phyloP scores from a whole-genome alignment of 2,797 vertebrate species.

The Rhinatrema bivittatum region DNA sequence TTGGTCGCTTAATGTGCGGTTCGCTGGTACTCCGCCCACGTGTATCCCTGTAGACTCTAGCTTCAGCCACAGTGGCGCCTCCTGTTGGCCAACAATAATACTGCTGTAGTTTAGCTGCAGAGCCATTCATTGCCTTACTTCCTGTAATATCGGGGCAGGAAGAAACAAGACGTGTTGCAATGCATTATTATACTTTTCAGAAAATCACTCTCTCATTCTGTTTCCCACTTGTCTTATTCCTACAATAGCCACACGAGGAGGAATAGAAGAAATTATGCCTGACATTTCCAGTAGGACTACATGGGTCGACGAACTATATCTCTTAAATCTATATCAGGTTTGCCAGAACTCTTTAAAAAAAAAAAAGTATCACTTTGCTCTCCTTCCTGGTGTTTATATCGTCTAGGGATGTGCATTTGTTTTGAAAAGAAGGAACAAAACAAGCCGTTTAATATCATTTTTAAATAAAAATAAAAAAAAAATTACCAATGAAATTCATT shows the following conservation, averaged over 20 bases:
- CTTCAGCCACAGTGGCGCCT: conserved; percentile 92
- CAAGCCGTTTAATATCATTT: too few species aligned
- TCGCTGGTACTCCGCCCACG: conserved; percentile 91
- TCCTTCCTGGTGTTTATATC: too few species aligned
- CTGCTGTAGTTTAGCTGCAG: conserved; percentile 86
- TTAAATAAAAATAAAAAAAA: too few species aligned
- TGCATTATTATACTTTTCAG: conserved; percentile 56
- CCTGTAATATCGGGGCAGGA: conserved; percentile 74
- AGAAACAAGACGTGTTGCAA: conserved; percentile 68
- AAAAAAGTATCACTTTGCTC: too few species aligned
- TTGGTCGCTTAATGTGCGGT: conserved; percentile 97
- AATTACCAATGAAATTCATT: too few species aligned
- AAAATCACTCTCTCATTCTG: conserved; percentile 4
- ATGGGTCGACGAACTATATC: neutral
- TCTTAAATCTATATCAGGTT: too few species aligned
- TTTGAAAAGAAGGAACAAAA: too few species aligned
- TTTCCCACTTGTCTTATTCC: neutral
- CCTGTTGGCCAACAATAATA: conserved; percentile 98
- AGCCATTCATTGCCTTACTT: conserved; percentile 82
- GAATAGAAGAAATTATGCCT: neutral
- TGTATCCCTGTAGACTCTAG: conserved; percentile 92
- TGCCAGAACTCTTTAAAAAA: too few species aligned
- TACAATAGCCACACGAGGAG: conserved; percentile 5
- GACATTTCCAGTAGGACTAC: neutral
- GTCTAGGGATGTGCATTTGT: too few species aligned